Conservation (phyloP, 2,113 vertebrate genomes). For the Sebastes schlegelii region DNA sequence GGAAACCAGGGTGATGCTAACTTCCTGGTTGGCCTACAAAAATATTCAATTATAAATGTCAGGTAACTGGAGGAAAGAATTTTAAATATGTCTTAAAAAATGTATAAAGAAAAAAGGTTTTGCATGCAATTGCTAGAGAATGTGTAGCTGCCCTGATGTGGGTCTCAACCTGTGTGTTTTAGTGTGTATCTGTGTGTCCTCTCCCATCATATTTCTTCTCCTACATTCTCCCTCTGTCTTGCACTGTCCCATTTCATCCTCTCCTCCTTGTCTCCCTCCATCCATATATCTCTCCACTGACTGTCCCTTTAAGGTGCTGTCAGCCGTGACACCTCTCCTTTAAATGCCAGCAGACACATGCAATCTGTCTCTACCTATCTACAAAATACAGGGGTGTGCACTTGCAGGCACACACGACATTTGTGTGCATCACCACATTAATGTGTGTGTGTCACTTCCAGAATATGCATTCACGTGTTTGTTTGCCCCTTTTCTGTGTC, state of each 20-base stretch:
- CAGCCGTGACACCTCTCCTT: constrained; percentile 72
- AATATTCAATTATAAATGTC: background rate
- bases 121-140: background rate
- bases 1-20: no score
- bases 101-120: background rate
- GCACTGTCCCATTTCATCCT: constrained; percentile 30
- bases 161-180: background rate
- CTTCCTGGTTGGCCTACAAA: no score
- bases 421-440: constrained; percentile 12
- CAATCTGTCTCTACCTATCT: constrained; percentile 77
- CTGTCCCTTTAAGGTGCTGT: constrained; percentile 76
- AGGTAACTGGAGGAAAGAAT: background rate
- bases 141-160: background rate
- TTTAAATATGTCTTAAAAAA: background rate
- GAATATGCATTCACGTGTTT: constrained; percentile 46
- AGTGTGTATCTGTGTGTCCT: background rate
- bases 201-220: constrained; percentile 44
- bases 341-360: constrained; percentile 73
- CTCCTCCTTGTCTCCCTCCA: constrained; percentile 27
- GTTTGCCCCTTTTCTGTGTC: constrained; percentile 48
- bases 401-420: constrained; percentile 16
- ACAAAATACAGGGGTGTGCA: constrained; percentile 61
- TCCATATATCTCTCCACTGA: constrained; percentile 73
- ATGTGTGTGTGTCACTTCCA: constrained; percentile 28
- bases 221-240: constrained; percentile 20